Percentiles rank a stretch among this genome's conserved stretches.
phyloP scores from a whole-genome alignment of 2,797 vertebrate species.

The Acrocephalus scirpaceus region DNA sequence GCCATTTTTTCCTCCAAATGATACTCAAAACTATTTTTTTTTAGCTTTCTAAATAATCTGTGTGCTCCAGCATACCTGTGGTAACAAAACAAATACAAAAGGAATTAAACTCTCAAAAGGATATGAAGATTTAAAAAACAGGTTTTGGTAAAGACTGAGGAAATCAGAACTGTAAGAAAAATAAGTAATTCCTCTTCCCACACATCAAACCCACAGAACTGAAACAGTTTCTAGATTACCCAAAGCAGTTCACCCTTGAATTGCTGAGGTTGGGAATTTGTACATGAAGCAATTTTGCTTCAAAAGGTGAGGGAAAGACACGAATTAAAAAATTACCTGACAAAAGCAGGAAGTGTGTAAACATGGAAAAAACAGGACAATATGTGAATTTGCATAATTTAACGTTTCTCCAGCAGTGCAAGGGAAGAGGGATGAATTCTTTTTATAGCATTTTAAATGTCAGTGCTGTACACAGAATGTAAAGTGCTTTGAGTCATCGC shows the following conservation, averaged over 20 bases:
- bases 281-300: neutral
- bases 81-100: neutral
- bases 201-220: neutral
- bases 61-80: neutral
- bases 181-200: conserved; percentile 33
- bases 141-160: neutral
- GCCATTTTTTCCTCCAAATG: neutral
- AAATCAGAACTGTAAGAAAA: conserved; percentile 1
- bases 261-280: neutral
- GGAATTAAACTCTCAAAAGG: neutral
- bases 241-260: neutral
- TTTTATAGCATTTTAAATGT: neutral
- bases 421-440: neutral
- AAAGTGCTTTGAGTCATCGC: conserved; percentile 33
- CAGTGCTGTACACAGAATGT: neutral
- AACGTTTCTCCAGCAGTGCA: neutral
- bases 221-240: neutral
- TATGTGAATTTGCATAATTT: neutral
- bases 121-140: neutral
- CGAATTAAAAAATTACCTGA: neutral
- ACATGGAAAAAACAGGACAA: neutral
- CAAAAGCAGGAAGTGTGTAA: neutral
- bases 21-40: neutral
- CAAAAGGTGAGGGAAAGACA: neutral
- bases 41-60: neutral